Percentiles rank a stretch among this genome's conserved stretches.
These are phyloP conservation scores for Hexactinellida sp. DNA, from an alignment of 37 sponge, comb jelly and placozoan genomes.

Conservation along the genomic window DNA sequence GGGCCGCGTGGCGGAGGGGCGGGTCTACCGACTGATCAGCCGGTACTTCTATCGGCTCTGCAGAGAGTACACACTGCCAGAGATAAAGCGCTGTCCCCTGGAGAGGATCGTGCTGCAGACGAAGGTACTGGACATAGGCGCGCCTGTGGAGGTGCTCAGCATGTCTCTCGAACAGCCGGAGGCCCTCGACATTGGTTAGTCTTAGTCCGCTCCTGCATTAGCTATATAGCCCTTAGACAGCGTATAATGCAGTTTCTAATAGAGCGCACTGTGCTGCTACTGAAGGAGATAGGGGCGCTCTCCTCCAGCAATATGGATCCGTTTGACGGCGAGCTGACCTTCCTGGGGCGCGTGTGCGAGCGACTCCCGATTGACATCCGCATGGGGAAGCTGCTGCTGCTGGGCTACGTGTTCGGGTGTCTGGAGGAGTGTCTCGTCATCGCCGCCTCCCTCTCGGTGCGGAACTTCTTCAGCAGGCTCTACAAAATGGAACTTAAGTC, in stretches of 20 bases:
- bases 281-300: conserved; percentile 59
- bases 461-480: conserved; percentile 39
- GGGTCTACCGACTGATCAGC: conserved; percentile 68
- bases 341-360: conserved; percentile 62
- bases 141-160: conserved; percentile 53
- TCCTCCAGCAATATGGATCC: conserved; percentile 31
- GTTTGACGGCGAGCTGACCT: conserved; percentile 78
- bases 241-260: conserved; percentile 19
- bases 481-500: conserved; percentile 22
- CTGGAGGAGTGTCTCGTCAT: conserved; percentile 50
- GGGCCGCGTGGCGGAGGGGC: conserved; percentile 69
- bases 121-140: conserved; percentile 79
- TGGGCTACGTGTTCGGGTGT: conserved; percentile 86
- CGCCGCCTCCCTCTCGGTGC: conserved; percentile 56
- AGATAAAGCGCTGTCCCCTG: conserved; percentile 77
- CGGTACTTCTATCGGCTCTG: conserved; percentile 33
- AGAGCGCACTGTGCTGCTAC: conserved; percentile 56
- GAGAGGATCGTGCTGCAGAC: conserved; percentile 57
- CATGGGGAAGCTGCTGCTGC: conserved; percentile 58
- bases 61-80: conserved; percentile 51
- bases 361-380: conserved; percentile 63
- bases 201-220: not conserved
- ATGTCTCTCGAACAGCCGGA: conserved; percentile 73
- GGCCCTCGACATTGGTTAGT: not conserved
- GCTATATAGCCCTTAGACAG: not conserved